Evolutionary conservation across 2,113 vertebrate species (phyloP).

Genomic region (Melozone crissalis): DNA sequence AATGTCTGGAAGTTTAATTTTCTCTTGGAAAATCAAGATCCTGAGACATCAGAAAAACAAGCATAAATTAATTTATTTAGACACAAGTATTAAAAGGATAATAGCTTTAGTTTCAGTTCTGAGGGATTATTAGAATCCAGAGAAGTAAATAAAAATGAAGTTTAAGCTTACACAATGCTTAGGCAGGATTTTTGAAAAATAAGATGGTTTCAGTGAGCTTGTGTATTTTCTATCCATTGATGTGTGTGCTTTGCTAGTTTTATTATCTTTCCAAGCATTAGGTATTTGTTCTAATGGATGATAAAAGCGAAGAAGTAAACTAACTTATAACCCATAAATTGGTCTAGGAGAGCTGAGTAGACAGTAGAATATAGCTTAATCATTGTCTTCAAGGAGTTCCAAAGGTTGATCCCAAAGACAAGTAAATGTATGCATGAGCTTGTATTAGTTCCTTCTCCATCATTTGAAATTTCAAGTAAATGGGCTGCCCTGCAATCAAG

Average conservation of each 20-base stretch:
- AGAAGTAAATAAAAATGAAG: neutral
- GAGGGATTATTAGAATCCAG: neutral
- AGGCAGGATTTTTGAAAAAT: neutral
- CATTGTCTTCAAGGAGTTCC: neutral
- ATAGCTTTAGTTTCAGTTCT: neutral
- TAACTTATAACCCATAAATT: neutral
- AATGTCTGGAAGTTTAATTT: neutral
- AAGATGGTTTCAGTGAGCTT: neutral
- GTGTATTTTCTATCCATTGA: neutral
- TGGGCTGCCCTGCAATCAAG: neutral
- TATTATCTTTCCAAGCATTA: neutral
- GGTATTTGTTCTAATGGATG: neutral
- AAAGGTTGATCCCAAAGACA: slow-evolving; percentile 2
- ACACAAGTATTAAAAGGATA: neutral
- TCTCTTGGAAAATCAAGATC: neutral
- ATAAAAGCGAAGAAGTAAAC: neutral
- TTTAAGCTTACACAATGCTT: neutral
- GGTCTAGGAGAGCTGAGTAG: neutral
- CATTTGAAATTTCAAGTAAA: slow-evolving; percentile 53
- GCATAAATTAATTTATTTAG: neutral
- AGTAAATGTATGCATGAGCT: neutral
- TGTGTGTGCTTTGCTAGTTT: neutral
- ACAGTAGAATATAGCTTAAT: slow-evolving; percentile 32
- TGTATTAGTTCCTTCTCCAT: slow-evolving; percentile 22
- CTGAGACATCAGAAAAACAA: neutral